Base-by-base conservation (phyloP, 2,888 invertebrate species). In the Lacanobia wlatinum region DNA sequence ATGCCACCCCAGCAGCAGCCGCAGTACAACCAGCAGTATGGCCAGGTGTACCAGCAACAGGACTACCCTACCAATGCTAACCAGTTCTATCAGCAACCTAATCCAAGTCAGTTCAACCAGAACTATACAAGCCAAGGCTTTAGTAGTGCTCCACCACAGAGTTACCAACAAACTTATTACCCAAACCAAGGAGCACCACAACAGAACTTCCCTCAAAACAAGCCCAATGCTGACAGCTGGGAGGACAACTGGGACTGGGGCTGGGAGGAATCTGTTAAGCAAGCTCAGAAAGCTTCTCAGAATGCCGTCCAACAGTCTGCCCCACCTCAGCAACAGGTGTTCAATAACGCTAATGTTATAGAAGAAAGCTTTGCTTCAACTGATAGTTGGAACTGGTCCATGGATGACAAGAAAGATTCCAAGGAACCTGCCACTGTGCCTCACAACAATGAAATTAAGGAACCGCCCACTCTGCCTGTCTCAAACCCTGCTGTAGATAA, bases 311-410 rank as follows among this genome's bases (percentile, higher is more conserved):
- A 85, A 55, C 87, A 85, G n/a, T 76, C 84, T 16, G 65, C 70
- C 14, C 84, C 78, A 12, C 84, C 78, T 8, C 88, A 87, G 59
- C 88, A 86, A 77, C 86, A 88, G 70, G 87, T 88, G 4, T 90
- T 87, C 56, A 92, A 94, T 68, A 95, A 96, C 92, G 95, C 96
- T 60, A 96, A 96, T 91, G 90, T 95, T 23, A 95, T 97, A 81
- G 96, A 96, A 72, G 97, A 97, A 82, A 97, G 97, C 87, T 97
- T 97, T 91, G 94, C 92, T 21, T 91, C 95, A 12, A 93, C 92
- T 34, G 96, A 97, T 80, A 95, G 96, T 56, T 97, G 97, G 97
- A 97, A 97, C 88, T 97, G 97, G 97, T 92, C 96, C 8, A 93
- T 95, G 85, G 97, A 97, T 68, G 96, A 97, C 14, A 94, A 93